Evolutionary conservation across 2,113 vertebrate species (phyloP), one percentile per base, ranked within the genome.

Genomic region (Rhinoderma darwinii): DNA sequence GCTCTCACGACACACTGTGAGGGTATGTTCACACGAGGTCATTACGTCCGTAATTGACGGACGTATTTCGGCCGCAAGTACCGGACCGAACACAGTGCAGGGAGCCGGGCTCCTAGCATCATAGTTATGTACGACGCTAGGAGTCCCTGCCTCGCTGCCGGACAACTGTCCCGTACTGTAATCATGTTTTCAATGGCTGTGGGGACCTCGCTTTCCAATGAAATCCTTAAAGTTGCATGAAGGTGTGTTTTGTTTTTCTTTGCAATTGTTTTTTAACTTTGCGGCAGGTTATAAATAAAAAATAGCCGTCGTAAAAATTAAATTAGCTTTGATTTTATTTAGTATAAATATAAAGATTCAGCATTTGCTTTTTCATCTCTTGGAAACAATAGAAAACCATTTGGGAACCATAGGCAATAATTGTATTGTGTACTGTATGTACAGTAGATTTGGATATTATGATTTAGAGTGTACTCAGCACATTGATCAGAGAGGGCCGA

Each of bases 291-390:
- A 25, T 59, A n/a, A 39, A 80, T 81, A 61, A 63, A 37, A 27
- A 43, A 81, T 61, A 6, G 4, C 14, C 25, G 39, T 18, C 3
- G 27, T 66, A 39, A 66, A 63, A 44, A 43, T 66, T 7, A 63
- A 15, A 66, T 63, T 66, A 63, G 25, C 56, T 66, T 63, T 81
- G 25, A 51, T 66, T 66, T 66, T 81, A 63, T 30, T 82, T 82
- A 82, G 37, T 44, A 44, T 82, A 43, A 63, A 41, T n/a, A 27
- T 59, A 80, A 80, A n/a, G 50, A 80, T 80, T 39, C 37, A 80
- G 39, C 39, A 41, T n/a, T 41, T 61, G 17, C 20, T 51, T 51
- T 56, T 18, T 25, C 18, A 43, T 43, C 56, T 81, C 54, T 63
- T 25, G 30, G 37, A 81, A 41, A 30, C 37, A 44, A 81, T 63